Conservation (phyloP, 2,888 invertebrate genomes). For the Cremastinae sp. region DNA sequence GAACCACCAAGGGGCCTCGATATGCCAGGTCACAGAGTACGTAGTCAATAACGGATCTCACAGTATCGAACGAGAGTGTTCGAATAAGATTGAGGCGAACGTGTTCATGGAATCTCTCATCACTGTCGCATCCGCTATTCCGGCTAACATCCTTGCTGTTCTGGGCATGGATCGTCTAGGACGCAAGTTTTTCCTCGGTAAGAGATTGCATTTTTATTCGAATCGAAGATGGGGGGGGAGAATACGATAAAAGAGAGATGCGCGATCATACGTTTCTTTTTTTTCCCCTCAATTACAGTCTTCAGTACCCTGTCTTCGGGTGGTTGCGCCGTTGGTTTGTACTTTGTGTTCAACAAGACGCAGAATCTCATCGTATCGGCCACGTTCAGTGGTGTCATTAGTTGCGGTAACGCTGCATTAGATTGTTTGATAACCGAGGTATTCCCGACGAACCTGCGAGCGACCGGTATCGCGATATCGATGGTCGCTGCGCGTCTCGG, state of each 20-base stretch:
- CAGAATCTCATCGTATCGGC: conserved; percentile 92
- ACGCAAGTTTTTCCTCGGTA: conserved; percentile 91
- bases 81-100: conserved; percentile 87
- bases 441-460: conserved; percentile 94
- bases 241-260: neutral
- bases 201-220: conserved; percentile 59
- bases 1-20: conserved; percentile 80
- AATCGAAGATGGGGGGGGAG: neutral
- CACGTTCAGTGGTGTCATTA: conserved; percentile 92
- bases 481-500: conserved; percentile 95
- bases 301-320: conserved; percentile 93
- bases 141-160: conserved; percentile 91
- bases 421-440: conserved; percentile 97
- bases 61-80: conserved; percentile 83
- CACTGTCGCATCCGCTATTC: conserved; percentile 92
- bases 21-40: conserved; percentile 89
- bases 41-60: conserved; percentile 87
- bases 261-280: neutral
- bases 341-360: conserved; percentile 90
- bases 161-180: conserved; percentile 93
- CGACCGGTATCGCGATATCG: conserved; percentile 94
- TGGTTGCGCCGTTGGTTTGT: conserved; percentile 91
- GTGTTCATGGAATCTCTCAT: conserved; percentile 94
- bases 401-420: conserved; percentile 93
- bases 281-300: conserved; percentile 81